Evolutionary conservation across 2,888 invertebrate genomes (phyloP).

Genomic region (Brenthis ino): DNA sequence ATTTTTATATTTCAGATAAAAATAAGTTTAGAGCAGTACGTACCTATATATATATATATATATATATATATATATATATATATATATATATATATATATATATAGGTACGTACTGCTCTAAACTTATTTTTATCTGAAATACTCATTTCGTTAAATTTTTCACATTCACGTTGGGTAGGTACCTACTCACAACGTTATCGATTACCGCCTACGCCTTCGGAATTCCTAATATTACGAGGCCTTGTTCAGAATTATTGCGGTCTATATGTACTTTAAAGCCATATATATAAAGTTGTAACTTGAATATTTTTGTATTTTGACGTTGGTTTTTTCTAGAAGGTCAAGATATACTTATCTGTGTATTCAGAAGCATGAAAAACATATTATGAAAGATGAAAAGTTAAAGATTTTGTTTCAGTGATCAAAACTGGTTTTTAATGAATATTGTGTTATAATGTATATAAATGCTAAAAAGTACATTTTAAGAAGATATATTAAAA

Average conservation of each 20-base stretch:
- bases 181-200: slow-evolving; percentile 60
- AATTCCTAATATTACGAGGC: slow-evolving; percentile 54
- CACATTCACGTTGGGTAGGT: slow-evolving; percentile 39
- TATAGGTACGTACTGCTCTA: no score
- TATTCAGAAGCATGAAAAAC: background rate
- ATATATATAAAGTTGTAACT: slow-evolving; percentile 37
- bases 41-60: no score
- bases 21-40: no score
- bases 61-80: no score
- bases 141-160: background rate
- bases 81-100: no score
- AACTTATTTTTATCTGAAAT: background rate
- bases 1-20: no score
- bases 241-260: slow-evolving; percentile 15
- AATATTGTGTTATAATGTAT: no score
- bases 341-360: slow-evolving; percentile 28
- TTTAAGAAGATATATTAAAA: no score
- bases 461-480: no score
- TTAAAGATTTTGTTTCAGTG: background rate
- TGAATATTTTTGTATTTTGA: slow-evolving; percentile 12
- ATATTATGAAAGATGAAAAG: background rate
- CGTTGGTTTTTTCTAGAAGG: slow-evolving; percentile 28
- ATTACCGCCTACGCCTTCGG: slow-evolving; percentile 57
- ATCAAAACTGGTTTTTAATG: background rate
- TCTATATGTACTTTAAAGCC: slow-evolving; percentile 35